Evolutionary conservation across 92 coral and sea anemone genomes (phyloP).

Genomic region (Paramuricea clavata): DNA sequence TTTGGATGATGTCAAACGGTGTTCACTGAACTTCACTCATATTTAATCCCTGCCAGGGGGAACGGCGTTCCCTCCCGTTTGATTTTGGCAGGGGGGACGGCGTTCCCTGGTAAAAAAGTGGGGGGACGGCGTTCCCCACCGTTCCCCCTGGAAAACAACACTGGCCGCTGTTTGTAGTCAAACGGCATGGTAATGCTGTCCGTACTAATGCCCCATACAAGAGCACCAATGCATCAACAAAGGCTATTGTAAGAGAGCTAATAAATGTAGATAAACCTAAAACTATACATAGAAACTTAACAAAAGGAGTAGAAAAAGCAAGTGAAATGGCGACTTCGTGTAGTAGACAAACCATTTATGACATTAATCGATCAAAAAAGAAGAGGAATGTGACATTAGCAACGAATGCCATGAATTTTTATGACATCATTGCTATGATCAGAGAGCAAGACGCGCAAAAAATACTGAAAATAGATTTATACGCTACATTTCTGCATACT

Average conservation of each 20-base stretch:
- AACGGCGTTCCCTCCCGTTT: too few species aligned
- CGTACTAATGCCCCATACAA: neutral
- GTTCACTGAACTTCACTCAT: too few species aligned
- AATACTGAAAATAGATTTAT: constrained; percentile 5
- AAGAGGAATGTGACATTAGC: neutral
- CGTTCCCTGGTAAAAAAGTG: too few species aligned
- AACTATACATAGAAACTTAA: neutral
- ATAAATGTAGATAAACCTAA: neutral
- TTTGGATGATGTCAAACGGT: too few species aligned
- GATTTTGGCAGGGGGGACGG: too few species aligned
- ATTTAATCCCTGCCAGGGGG: too few species aligned
- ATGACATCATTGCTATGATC: constrained; percentile 8
- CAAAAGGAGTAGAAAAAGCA: neutral
- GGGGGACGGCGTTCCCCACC: too few species aligned
- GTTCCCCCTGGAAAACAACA: too few species aligned
- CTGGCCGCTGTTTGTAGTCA: neutral
- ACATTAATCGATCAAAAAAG: neutral
- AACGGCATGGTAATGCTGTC: constrained; percentile 9
- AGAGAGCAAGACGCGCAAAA: neutral
- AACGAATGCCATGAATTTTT: neutral
- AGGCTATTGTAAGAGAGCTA: neutral
- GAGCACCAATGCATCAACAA: constrained; percentile 3
- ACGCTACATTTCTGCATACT: neutral
- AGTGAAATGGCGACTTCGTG: neutral
- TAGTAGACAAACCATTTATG: neutral